Evolutionary conservation across 2,888 invertebrate species (phyloP).

Genomic region (Siphonodentalium dalli): DNA sequence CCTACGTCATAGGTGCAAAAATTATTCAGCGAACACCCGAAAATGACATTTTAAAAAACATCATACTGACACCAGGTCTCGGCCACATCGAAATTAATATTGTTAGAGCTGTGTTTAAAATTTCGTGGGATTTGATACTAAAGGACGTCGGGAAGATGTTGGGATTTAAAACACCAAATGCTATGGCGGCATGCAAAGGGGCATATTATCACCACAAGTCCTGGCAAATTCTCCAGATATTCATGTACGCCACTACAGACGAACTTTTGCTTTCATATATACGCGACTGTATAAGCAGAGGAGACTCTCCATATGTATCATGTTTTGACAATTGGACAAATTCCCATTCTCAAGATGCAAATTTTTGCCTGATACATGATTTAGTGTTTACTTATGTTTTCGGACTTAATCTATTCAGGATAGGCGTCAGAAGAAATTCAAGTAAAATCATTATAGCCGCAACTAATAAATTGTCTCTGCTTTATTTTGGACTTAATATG

Average conservation of each 20-base stretch:
- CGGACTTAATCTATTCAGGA: background rate
- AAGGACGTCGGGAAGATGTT: background rate
- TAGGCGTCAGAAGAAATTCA: slow-evolving; percentile 4
- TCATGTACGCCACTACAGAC: background rate
- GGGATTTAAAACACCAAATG: background rate
- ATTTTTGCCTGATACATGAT: too few species aligned
- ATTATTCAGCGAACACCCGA: background rate
- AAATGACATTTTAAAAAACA: background rate
- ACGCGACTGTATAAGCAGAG: too few species aligned
- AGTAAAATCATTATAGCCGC: background rate
- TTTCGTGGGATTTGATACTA: background rate
- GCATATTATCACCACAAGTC: background rate
- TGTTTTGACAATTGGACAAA: too few species aligned
- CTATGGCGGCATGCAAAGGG: background rate
- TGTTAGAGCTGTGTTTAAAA: background rate
- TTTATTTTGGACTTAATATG: slow-evolving; percentile 12
- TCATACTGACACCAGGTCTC: background rate
- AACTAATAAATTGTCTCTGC: background rate
- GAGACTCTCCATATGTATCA: too few species aligned
- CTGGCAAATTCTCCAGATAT: background rate
- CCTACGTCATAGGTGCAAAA: background rate
- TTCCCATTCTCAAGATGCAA: too few species aligned
- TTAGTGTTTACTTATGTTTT: too few species aligned
- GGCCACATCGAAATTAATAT: slow-evolving; percentile 5
- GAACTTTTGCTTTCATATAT: background rate